A percentile compares a stretch with the other conserved stretches of the same genome.
phyloP scores from a whole-genome alignment of 1,140 invertebrate species.

The Leptinotarsa undecemlineata region DNA sequence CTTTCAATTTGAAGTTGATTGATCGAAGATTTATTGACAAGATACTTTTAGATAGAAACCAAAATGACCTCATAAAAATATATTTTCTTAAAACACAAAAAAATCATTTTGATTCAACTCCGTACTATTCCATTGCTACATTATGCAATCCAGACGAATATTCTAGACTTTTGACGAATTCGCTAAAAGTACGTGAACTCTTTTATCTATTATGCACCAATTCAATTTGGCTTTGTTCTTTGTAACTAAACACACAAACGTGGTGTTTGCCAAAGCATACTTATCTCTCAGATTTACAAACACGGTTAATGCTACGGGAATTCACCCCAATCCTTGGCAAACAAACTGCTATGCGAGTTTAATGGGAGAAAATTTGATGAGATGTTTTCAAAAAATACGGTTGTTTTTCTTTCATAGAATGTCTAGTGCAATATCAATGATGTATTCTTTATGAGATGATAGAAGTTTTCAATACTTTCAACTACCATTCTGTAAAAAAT shows the following conservation, averaged over 20 bases:
- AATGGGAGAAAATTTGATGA: background rate
- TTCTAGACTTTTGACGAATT: no score
- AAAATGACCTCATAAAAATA: no score
- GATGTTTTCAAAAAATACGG: background rate
- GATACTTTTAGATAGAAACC: no score
- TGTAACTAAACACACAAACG: constrained; percentile 26
- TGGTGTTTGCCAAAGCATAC: constrained; percentile 25
- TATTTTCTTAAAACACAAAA: no score
- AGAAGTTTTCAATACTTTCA: no score
- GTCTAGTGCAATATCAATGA: background rate
- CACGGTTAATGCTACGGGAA: constrained; percentile 15
- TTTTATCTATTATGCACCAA: constrained; percentile 27
- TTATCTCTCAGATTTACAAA: constrained; percentile 29
- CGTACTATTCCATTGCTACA: no score
- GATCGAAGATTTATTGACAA: no score
- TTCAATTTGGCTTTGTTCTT: constrained; percentile 32
- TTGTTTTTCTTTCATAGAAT: background rate
- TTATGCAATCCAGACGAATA: no score
- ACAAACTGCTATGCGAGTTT: constrained; percentile 14
- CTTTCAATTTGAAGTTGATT: no score
- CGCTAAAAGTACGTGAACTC: no score
- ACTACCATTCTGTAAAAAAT: no score
- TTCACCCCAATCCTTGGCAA: constrained; percentile 9
- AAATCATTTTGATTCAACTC: no score
- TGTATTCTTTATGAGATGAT: background rate